Conservation (phyloP, 2,797 vertebrate species). For the Fringilla coelebs region DNA sequence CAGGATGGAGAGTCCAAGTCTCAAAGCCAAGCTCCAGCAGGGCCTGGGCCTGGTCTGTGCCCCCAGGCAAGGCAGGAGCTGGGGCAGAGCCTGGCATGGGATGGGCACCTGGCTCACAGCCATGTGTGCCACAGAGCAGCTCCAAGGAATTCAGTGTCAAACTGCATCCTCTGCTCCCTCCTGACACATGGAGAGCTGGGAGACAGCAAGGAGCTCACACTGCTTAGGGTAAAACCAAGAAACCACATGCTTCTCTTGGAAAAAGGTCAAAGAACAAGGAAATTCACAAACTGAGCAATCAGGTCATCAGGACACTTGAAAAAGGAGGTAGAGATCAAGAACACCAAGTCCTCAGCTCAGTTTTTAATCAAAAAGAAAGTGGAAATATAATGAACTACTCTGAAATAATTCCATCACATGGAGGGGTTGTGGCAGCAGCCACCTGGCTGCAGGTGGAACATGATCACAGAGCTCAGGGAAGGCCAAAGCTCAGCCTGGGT, state of each 20-base stretch:
- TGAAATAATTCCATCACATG: neutral
- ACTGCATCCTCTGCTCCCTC: neutral
- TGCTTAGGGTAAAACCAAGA: neutral
- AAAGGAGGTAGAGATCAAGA: neutral
- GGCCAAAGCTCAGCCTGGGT: neutral
- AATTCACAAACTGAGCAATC: neutral
- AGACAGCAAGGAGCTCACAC: neutral
- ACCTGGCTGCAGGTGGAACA: neutral
- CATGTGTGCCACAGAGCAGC: neutral
- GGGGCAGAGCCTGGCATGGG: neutral
- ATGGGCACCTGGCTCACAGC: neutral
- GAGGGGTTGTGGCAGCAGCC: neutral
- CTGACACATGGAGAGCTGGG: neutral
- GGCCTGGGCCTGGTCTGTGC: neutral
- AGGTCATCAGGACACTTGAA: neutral
- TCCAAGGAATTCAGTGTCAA: neutral
- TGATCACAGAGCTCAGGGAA: neutral
- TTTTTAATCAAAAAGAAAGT: neutral
- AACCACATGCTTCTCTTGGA: neutral
- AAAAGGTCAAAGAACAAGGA: neutral
- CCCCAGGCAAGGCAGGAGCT: neutral
- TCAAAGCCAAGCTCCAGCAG: neutral
- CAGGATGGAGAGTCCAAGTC: neutral
- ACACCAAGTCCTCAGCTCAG: neutral
- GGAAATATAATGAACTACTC: neutral